Conservation (phyloP, 2,797 vertebrate genomes). For the Natrix natrix region DNA sequence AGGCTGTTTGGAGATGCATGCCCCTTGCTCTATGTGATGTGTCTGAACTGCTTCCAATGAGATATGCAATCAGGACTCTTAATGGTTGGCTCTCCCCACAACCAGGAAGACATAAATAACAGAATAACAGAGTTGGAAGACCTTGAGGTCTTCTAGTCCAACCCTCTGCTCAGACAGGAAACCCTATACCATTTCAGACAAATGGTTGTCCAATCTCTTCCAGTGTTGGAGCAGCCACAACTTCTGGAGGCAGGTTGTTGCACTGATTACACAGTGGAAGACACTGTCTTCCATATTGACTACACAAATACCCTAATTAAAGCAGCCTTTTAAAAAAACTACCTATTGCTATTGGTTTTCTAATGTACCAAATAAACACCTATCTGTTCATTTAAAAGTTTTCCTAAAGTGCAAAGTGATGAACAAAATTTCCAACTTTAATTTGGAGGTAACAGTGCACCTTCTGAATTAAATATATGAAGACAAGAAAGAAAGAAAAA, state of each 20-base stretch:
- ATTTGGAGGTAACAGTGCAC: not conserved
- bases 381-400: not conserved
- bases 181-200: not conserved
- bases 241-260: not conserved
- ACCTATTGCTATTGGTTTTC: not conserved
- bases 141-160: not conserved
- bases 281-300: not conserved
- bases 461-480: not conserved
- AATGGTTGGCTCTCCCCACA: not conserved
- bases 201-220: not conserved
- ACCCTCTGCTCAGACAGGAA: not conserved
- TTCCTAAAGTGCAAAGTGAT: not conserved
- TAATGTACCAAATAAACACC: not conserved
- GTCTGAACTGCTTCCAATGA: not conserved
- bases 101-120: not conserved
- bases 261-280: not conserved
- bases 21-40: not conserved
- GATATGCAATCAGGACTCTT: not conserved
- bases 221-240: not conserved
- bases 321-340: not conserved
- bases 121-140: not conserved
- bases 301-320: not conserved
- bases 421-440: not conserved
- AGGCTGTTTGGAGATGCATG: not conserved
- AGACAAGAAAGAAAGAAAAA: not conserved